Base-by-base conservation (phyloP, 2,888 invertebrate genomes). In the Tolmerus cingulatus region DNA sequence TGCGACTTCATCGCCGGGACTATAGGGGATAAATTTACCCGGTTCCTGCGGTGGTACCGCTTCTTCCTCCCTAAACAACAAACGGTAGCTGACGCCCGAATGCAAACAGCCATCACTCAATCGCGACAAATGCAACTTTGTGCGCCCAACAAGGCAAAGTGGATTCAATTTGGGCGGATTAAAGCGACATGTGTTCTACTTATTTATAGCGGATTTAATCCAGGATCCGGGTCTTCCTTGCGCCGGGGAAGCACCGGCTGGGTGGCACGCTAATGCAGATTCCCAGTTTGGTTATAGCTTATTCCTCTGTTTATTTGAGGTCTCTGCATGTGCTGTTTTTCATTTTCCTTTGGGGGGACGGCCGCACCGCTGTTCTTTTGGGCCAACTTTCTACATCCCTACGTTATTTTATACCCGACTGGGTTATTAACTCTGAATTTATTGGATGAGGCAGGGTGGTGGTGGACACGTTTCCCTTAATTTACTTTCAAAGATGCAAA, bases 131-230 rank as follows among this genome's bases (percentile, higher is more conserved):
- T 85, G 74, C 74, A 85, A 85, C 85, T 85, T 85, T 74, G 85
- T 74, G 43, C 74, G 74, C 74, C 40, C 74, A 86, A 78, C 79
- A 77, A 77, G 74, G 81, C 86, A 74, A 86, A 88, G 78, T 87
- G 85, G 86, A 88, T 88, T 88, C 88, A 88, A 88, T 88, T 88
- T 88, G 86, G 87, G 51, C 87, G 88, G 87, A 88, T 88, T 88
- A 88, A 87, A 87, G 88, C 88, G 88, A 88, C 88, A 88, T 88
- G 88, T 88, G 88, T 88, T 88, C 88, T 78, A 86, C 85, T 88
- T 88, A 88, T 88, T 88, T 88, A 88, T 87, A 87, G 88, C 74
- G 86, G 86, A 86, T 88, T 88, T 88, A 87, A 88, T 87, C 87
- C 86, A 2, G 74, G 86, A 87, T 86, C 82, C 16, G 87, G 23